Base-by-base conservation (phyloP, 1,140 invertebrate species). In the Anastatus disparis region DNA sequence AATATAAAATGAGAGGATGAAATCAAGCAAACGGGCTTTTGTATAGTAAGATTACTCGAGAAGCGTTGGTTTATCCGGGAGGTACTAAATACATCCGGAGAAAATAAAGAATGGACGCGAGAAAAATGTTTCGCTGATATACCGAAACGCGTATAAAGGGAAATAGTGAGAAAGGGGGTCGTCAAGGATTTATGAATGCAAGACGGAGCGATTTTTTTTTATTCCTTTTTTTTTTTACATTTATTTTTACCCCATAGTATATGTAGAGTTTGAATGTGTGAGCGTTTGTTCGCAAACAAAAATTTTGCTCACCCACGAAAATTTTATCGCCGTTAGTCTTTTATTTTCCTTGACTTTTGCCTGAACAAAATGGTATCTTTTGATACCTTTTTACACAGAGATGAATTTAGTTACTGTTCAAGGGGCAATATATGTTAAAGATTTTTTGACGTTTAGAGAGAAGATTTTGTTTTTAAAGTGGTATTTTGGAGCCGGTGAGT, bases 61-160 rank as follows among this genome's bases (percentile, higher is more conserved):
- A 29, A 22, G 29, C 27, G 38, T 7, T 27, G 55, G 12, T 61
- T 69, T 63, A 70, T 70, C 67, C 58, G 26, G 35, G n/a, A n/a
- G 58, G 44, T 26, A 70, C 67, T 70, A 70, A 70, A 70, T 70
- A 61, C 61, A 70, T 38, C 56, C 42, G 52, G 24, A 71, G 62
- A 58, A 58, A 58, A 67, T 68, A 53, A 69, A 56, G 59, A 26
- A 58, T 48, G 65, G 40, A 42, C 56, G 40, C 13, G 53, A 22
- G 53, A 58, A 67, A 58, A 58, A 58, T 48, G 65, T 58, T 53
- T 42, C 53, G 53, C 40, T 66, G 65, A 67, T 67, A n/a, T n/a
- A 67, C 65, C n/a, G 31, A 13, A 26, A 9, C 35, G 24, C 46
- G 35, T n/a, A n/a, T n/a, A n/a, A n/a, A n/a, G n/a, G 20, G 15